A percentile compares a stretch with the other conserved stretches of the same genome.
Conservation (phyloP, 2,888 invertebrate species). For the Imbricaverruca yamaguchii region DNA sequence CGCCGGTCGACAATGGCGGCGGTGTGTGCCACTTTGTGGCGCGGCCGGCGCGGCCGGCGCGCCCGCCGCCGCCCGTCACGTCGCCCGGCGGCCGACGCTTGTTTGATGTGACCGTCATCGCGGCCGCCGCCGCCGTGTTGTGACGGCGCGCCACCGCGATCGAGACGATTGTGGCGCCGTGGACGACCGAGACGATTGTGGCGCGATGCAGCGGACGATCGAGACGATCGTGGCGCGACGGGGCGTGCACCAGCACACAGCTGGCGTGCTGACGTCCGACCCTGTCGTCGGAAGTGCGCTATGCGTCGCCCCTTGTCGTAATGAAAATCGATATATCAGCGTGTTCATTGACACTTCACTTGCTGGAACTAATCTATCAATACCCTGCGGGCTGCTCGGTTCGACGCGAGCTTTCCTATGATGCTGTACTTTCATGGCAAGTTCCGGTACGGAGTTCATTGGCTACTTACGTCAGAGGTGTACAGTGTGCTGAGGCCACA, state of each 20-base stretch:
- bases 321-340: too few species aligned
- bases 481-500: too few species aligned
- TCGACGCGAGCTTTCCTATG: too few species aligned
- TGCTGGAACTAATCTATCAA: too few species aligned
- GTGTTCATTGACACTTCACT: too few species aligned
- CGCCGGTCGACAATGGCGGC: background rate
- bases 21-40: conserved; percentile 12
- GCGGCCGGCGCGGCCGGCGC: background rate
- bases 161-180: background rate
- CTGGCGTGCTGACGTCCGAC: background rate
- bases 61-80: background rate
- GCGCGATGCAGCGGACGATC: background rate
- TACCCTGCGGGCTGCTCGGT: too few species aligned
- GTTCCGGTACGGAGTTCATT: too few species aligned
- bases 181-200: background rate
- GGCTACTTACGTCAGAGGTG: too few species aligned
- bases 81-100: background rate
- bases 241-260: background rate
- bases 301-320: background rate
- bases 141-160: background rate
- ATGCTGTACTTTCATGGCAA: too few species aligned
- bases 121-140: background rate
- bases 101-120: conserved; percentile 10
- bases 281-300: background rate
- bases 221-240: background rate